Evolutionary conservation across 2,888 invertebrate species (phyloP).

Genomic region (Augochlorella aurata): DNA sequence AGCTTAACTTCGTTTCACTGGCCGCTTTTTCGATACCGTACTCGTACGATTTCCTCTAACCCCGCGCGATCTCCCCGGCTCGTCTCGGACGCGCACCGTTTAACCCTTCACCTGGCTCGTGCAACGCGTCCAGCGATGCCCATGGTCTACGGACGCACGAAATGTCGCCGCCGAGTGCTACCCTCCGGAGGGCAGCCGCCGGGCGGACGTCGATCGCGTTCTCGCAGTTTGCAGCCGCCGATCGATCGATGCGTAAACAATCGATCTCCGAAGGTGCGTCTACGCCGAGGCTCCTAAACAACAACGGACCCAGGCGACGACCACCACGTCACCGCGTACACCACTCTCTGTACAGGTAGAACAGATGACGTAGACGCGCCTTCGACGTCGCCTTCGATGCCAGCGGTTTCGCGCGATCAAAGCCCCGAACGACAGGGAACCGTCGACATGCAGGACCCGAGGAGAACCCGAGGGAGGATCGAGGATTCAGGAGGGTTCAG

Average conservation of each 20-base stretch:
- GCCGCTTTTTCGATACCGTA: background rate
- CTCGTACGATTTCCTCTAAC: background rate
- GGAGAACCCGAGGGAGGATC: too few relatives aligned
- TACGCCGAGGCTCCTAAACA: too few relatives aligned
- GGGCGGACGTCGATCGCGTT: background rate
- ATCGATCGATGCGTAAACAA: background rate
- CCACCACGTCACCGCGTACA: too few relatives aligned
- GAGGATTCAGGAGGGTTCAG: background rate
- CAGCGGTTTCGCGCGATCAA: too few relatives aligned
- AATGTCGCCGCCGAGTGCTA: background rate
- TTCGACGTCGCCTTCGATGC: too few relatives aligned
- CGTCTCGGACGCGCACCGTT: background rate
- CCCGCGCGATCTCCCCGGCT: background rate
- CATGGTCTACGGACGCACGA: background rate
- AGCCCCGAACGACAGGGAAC: too few relatives aligned
- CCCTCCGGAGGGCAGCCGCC: background rate
- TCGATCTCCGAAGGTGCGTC: background rate
- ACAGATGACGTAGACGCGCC: too few relatives aligned
- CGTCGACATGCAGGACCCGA: too few relatives aligned
- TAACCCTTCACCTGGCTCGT: background rate
- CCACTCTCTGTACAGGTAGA: too few relatives aligned
- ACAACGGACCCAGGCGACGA: too few relatives aligned
- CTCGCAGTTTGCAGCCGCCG: too few relatives aligned
- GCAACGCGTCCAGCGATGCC: background rate
- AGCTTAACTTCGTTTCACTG: slow-evolving; percentile 23